Conservation (phyloP, 1,140 invertebrate genomes). For the Rhagoletis zephyria region DNA sequence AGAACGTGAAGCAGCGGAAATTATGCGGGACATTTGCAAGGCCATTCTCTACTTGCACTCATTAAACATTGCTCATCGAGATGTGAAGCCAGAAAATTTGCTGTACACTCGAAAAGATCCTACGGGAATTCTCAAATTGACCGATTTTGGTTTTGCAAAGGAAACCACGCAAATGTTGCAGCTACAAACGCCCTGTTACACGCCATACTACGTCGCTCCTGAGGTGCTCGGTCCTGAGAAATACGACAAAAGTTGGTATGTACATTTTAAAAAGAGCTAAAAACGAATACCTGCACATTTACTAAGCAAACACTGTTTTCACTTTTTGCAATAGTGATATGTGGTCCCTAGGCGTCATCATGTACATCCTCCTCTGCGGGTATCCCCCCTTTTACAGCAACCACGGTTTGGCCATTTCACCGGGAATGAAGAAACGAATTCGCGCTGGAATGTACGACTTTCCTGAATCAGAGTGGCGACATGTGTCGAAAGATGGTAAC, state of each 20-base stretch:
- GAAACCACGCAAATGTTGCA: constrained; percentile 89
- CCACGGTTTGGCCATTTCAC: constrained; percentile 95
- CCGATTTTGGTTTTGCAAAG: constrained; percentile 99
- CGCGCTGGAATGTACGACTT: constrained; percentile 96
- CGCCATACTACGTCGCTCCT: constrained; percentile 97
- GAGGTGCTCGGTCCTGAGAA: constrained; percentile 97
- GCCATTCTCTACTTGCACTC: constrained; percentile 95
- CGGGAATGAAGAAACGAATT: constrained; percentile 98
- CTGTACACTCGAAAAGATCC: constrained; percentile 83
- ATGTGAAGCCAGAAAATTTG: constrained; percentile 95
- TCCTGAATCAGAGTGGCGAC: constrained; percentile 94
- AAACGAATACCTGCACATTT: too few species aligned
- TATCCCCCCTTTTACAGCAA: constrained; percentile 99
- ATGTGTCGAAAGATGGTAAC: constrained; percentile 92
- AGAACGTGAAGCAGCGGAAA: constrained; percentile 83
- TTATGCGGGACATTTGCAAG: constrained; percentile 96
- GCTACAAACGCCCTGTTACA: constrained; percentile 98
- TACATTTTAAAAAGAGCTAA: too few species aligned
- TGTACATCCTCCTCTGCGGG: constrained; percentile 96
- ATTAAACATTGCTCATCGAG: constrained; percentile 95
- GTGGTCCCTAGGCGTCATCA: constrained; percentile 97
- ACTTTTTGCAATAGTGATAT: too few species aligned
- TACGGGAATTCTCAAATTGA: constrained; percentile 91
- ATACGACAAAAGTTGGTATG: constrained; percentile 98
- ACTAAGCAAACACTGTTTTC: too few species aligned